Conservation (phyloP, 1,140 invertebrate genomes). For the Physella acuta region DNA sequence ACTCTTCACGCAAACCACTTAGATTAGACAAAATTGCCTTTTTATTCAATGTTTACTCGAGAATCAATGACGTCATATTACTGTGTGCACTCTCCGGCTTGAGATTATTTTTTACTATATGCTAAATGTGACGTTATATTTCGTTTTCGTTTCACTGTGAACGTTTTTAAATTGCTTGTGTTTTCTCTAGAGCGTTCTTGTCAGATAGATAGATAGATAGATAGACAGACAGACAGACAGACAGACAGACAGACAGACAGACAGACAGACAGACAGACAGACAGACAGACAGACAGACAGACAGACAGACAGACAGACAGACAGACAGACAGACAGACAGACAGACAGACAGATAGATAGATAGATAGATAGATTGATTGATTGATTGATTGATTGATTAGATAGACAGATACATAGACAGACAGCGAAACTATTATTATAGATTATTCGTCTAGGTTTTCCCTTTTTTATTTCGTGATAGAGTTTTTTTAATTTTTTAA, state of each 20-base stretch:
- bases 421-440: neutral
- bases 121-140: too few relatives aligned
- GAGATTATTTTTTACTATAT: too few relatives aligned
- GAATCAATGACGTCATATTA: too few relatives aligned
- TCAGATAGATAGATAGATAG: slow-evolving; percentile 18
- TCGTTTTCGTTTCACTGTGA: too few relatives aligned
- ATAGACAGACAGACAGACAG: slow-evolving; percentile 15
- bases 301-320: slow-evolving; percentile 9
- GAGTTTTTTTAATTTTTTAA: too few relatives aligned
- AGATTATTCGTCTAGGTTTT: neutral
- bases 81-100: too few relatives aligned
- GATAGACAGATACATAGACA: neutral
- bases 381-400: neutral
- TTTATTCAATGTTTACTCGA: too few relatives aligned
- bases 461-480: neutral
- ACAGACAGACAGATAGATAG: slow-evolving; percentile 16
- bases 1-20: too few relatives aligned
- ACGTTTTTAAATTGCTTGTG: too few relatives aligned
- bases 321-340: slow-evolving; percentile 14
- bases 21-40: too few relatives aligned
- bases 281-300: slow-evolving; percentile 5
- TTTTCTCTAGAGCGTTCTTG: too few relatives aligned
- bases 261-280: slow-evolving; percentile 12
- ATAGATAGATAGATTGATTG: slow-evolving; percentile 1
- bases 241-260: slow-evolving; percentile 14